Conservation (phyloP, 2,113 vertebrate species). For the Thamnaconus septentrionalis region DNA sequence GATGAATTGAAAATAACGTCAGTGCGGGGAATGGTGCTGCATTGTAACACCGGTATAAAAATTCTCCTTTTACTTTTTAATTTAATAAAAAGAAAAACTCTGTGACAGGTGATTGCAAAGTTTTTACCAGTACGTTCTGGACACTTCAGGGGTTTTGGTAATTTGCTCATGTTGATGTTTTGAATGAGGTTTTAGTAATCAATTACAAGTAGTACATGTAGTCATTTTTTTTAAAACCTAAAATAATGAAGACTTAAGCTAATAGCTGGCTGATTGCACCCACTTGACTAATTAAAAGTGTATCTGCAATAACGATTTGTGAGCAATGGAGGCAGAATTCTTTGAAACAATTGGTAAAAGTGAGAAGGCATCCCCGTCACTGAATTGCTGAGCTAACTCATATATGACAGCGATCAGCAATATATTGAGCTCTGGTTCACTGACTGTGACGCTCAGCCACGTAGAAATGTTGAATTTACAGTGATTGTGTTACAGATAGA, state of each 20-base stretch:
- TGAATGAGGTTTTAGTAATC: neutral
- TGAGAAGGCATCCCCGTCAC: conserved; percentile 14
- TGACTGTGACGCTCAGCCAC: conserved; percentile 4
- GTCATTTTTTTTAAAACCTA: conserved; percentile 51
- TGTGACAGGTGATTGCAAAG: neutral
- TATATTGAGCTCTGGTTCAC: neutral
- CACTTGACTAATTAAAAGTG: conserved; percentile 67
- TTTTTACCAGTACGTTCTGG: conserved; percentile 1
- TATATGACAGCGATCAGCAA: conserved; percentile 22
- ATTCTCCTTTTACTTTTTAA: conserved; percentile 2
- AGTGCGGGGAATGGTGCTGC: neutral
- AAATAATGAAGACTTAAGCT: conserved; percentile 40
- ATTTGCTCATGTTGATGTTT: neutral
- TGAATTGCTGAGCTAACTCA: conserved; percentile 42
- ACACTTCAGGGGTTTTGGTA: neutral
- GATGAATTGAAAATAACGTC: neutral
- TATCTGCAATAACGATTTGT: conserved; percentile 62
- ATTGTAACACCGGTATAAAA: neutral
- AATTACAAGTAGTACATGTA: conserved; percentile 17
- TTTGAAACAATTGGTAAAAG: conserved; percentile 49
- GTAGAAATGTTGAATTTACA: conserved; percentile 10
- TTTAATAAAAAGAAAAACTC: no score
- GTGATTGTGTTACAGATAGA: conserved; percentile 1
- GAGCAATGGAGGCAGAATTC: conserved; percentile 43
- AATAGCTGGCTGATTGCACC: conserved; percentile 46